Evolutionary conservation across 2,797 vertebrate species (phyloP).

Genomic region (Pangasius mekongensis): DNA sequence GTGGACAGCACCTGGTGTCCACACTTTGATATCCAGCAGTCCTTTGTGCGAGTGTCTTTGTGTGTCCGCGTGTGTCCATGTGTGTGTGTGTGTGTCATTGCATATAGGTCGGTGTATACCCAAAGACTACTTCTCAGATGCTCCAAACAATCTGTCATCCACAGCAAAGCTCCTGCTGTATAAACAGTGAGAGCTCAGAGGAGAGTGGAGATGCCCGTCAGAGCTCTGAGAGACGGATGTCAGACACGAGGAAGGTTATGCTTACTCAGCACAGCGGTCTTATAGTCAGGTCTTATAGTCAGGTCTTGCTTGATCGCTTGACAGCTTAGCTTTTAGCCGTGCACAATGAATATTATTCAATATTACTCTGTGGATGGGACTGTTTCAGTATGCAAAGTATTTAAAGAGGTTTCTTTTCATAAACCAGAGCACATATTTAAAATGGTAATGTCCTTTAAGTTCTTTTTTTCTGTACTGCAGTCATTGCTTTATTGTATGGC

Average conservation of each 20-base stretch:
- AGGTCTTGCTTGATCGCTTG: conserved; percentile 17
- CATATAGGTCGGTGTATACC: neutral
- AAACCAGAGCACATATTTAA: conserved; percentile 22
- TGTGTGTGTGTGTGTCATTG: neutral
- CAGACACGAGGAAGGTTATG: conserved; percentile 3
- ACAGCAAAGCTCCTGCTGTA: conserved; percentile 18
- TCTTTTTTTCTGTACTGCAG: neutral
- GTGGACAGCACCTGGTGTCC: conserved; percentile 40
- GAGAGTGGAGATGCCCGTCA: neutral
- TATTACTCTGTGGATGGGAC: neutral
- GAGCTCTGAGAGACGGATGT: conserved; percentile 8
- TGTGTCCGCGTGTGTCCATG: neutral
- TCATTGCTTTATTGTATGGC: conserved; percentile 28
- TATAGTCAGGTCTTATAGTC: conserved; percentile 8
- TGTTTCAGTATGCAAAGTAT: neutral
- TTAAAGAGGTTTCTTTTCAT: neutral
- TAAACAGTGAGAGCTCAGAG: conserved; percentile 13
- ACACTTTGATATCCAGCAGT: conserved; percentile 28
- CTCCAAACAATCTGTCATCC: conserved; percentile 37
- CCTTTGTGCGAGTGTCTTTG: neutral
- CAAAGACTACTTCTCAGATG: conserved; percentile 29
- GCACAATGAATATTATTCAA: neutral
- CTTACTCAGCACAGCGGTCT: conserved; percentile 19
- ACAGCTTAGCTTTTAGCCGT: neutral
- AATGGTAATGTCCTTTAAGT: conserved; percentile 1